These are phyloP conservation scores for Diorhabda sublineata DNA, from an alignment of 1,140 invertebrate species.

Conservation along the genomic window DNA sequence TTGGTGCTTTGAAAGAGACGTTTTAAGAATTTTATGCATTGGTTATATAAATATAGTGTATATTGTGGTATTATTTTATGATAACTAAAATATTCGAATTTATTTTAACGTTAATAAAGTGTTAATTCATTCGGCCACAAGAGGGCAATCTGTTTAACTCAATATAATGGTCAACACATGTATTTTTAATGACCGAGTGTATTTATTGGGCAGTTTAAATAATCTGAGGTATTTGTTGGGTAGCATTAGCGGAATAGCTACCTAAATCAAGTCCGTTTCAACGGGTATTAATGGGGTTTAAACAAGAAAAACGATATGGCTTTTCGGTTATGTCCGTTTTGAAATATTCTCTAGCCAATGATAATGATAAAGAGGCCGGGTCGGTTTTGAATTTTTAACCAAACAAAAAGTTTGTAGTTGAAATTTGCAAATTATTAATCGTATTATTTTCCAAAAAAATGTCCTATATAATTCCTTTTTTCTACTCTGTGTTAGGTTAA, in stretches of 20 bases:
- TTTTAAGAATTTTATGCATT: too few relatives aligned
- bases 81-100: background rate
- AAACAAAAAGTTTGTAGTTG: too few relatives aligned
- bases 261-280: constrained; percentile 17
- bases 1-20: too few relatives aligned
- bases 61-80: too few relatives aligned
- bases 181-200: constrained; percentile 18
- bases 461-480: too few relatives aligned
- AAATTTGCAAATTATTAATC: too few relatives aligned
- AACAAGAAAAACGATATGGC: constrained; percentile 18
- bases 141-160: constrained; percentile 15
- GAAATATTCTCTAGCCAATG: constrained; percentile 4
- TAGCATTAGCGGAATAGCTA: constrained; percentile 2
- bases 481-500: too few relatives aligned
- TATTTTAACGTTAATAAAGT: constrained; percentile 7
- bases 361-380: too few relatives aligned
- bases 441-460: too few relatives aligned
- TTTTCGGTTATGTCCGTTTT: background rate
- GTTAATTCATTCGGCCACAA: constrained; percentile 10
- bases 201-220: constrained; percentile 19
- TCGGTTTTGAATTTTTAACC: too few relatives aligned
- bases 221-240: constrained; percentile 17
- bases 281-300: constrained; percentile 8
- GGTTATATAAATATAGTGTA: too few relatives aligned
- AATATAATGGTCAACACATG: constrained; percentile 17